Conservation (phyloP, 2,113 vertebrate genomes). For the Hippocampus comes region DNA sequence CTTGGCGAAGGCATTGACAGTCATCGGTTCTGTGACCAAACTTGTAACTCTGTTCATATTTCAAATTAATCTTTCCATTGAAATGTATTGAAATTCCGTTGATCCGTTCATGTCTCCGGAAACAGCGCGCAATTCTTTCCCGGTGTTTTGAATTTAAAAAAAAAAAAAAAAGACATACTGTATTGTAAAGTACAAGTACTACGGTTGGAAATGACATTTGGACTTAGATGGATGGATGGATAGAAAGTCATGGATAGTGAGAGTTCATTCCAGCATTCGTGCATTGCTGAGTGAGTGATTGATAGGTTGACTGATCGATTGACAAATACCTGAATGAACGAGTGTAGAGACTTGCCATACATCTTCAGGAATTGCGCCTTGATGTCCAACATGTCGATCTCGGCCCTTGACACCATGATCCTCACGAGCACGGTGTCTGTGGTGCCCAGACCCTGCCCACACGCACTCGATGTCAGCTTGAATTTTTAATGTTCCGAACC, state of each 20-base stretch:
- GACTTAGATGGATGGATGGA: not conserved
- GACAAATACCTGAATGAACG: constrained; percentile 89
- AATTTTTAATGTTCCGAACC: not conserved
- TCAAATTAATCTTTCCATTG: too few relatives aligned
- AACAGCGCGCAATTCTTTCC: too few relatives aligned
- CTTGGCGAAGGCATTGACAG: too few relatives aligned
- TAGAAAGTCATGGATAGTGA: not conserved
- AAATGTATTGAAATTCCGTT: too few relatives aligned
- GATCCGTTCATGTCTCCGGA: too few relatives aligned
- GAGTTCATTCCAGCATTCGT: not conserved
- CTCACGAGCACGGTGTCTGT: constrained; percentile 87
- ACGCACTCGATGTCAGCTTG: not conserved
- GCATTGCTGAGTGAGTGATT: constrained; percentile 20
- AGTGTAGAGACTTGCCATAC: constrained; percentile 89
- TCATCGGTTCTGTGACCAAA: too few relatives aligned
- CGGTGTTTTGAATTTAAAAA: too few relatives aligned
- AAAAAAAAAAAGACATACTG: too few relatives aligned
- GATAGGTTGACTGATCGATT: not conserved
- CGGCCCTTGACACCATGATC: constrained; percentile 89
- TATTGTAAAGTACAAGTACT: too few relatives aligned
- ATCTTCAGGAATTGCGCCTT: constrained; percentile 82
- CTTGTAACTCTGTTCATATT: too few relatives aligned
- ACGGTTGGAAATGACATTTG: too few relatives aligned
- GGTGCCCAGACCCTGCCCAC: constrained; percentile 84
- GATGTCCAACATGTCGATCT: constrained; percentile 93